A percentile compares a stretch with the other conserved stretches of the same genome.
These are phyloP conservation scores for Anastrepha obliqua DNA, from an alignment of 1,140 invertebrate genomes.

Conservation along the genomic window DNA sequence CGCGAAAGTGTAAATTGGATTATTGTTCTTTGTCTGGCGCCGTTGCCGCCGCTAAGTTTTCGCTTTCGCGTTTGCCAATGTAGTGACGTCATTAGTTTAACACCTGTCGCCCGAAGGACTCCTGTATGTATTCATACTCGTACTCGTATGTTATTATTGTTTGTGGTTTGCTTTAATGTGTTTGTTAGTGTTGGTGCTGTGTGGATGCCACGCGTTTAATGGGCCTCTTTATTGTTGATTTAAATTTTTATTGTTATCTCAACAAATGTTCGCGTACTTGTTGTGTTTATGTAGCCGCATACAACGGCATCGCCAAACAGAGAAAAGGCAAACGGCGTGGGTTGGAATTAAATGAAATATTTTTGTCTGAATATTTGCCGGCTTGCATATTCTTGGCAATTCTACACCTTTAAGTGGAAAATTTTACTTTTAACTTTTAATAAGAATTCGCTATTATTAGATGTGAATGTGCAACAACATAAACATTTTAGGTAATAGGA, in stretches of 20 bases:
- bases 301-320: not conserved
- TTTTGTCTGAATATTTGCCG: not conserved
- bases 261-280: not conserved
- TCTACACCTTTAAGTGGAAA: not conserved
- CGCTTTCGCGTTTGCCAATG: not conserved
- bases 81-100: constrained; percentile 38
- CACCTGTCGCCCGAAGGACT: constrained; percentile 27
- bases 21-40: not conserved
- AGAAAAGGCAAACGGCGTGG: not conserved
- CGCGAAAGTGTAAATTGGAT: constrained; percentile 30
- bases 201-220: not conserved
- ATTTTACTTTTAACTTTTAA: not conserved
- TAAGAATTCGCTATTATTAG: too few relatives aligned
- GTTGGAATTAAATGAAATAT: not conserved
- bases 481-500: too few relatives aligned
- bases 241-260: not conserved
- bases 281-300: not conserved
- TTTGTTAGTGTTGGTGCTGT: not conserved
- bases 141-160: not conserved
- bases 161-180: not conserved
- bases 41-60: not conserved
- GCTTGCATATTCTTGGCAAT: not conserved
- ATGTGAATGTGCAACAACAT: too few relatives aligned
- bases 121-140: not conserved
- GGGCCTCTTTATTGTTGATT: constrained; percentile 11